Base-by-base conservation (phyloP, 1,140 invertebrate genomes). In the Gryllus bimaculatus region DNA sequence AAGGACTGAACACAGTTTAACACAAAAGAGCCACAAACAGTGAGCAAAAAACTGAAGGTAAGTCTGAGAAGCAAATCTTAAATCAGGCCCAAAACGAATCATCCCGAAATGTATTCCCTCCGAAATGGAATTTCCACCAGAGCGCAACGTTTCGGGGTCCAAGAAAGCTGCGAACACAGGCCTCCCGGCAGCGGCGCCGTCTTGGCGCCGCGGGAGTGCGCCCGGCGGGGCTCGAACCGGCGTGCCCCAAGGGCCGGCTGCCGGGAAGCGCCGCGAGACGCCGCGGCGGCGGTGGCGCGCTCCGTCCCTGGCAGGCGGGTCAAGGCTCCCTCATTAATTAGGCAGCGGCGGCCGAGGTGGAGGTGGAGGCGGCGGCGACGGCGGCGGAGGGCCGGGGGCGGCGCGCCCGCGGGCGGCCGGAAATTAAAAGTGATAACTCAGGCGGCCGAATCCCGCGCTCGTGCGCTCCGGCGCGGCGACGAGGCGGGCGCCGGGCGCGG, bases 361-460 rank as follows among this genome's bases (percentile, higher is more conserved):
- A 0, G 54, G 54, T 7, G 2, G 54, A 18, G 54, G 54, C 7
- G 54, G 54, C 0, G 10, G 10, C 10, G 54, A 7, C 0, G 54
- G 18, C 54, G 54, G 10, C 10, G 18, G 54, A 18, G 54, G 54
- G 54, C 54, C 18, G 54, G 54, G 54, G 54, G 54, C 54, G 54
- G 54, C 10, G 54, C 54, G 54, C 54, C 54, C 54, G 54, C 54
- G 54, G 54, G 54, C 54, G 54, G 54, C 54, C 54, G 54, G 54
- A 66, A 66, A 66, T 66, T 66, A 66, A 66, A 66, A 66, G 54
- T 66, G 54, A 66, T 66, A 66, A 66, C 54, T 66, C 54, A 66
- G 2, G 18, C 2, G 2, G 54, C 54, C 54, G 54, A 3, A 66
- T 3, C 7, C 54, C 54, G 54, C 54, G 18, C 54, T 66, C 54